Evolutionary conservation across 92 coral and sea anemone species (phyloP), one percentile per base, ranked within the genome.

Genomic region (Heliopora coerulea): DNA sequence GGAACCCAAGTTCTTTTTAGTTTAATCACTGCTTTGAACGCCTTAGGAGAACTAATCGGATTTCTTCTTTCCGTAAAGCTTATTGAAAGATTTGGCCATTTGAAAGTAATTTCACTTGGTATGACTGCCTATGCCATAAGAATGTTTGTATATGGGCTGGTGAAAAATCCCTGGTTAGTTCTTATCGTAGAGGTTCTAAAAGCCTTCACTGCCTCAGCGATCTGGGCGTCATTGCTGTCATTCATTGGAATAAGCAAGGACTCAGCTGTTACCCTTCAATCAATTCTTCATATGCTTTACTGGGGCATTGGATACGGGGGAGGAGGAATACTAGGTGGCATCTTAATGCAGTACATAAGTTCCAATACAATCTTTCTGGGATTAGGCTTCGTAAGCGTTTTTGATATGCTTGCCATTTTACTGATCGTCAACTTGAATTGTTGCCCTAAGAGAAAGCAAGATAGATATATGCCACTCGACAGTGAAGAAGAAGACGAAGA

Each of bases 231-330:
- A 30, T 19, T 54, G 27, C 56, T 70, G 63, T 70, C 77, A 1
- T 70, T 49, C 13, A 28, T 70, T 33, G 77, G 77, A 17, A 15
- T 32, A 0, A 24, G 19, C 24, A 48, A 18, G 33, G 62, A 15
- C 0, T 20, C 25, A n/a, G 77, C 44, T 9, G 58, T 63, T 6
- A 70, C 63, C 46, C 40, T 70, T 21, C 20, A 42, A 23, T 35
- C 62, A 0, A 3, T 70, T 4, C 60, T 93, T 3, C 98, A 93
- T 72, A 96, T 85, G 56, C 56, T 93, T 40, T 93, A 93, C 79
- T 81, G 91, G n/a, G 98, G 98, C 26, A 82, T 88, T 24, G 98
- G 98, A 1, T 79, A 90, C 0, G 75, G 90, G 29, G 41, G 88
- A 27, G 98, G 96, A 27, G 88, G 83, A 9, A 65, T 90, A 52